Percentiles rank a stretch among this genome's conserved stretches.
Evolutionary conservation across 1,140 invertebrate species (phyloP).

Genomic region (Monochamus saltuarius): DNA sequence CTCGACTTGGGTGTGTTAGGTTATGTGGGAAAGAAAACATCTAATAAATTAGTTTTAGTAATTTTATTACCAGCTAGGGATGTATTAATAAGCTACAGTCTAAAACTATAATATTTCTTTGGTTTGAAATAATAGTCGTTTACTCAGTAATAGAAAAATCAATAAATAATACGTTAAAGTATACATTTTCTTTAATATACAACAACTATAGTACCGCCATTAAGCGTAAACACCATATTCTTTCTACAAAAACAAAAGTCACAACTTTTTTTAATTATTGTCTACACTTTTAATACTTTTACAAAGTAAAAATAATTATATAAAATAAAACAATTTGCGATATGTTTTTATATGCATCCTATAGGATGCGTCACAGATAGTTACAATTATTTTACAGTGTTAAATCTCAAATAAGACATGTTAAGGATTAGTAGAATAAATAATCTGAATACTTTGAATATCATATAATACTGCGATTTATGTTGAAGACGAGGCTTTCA

Average conservation of each 20-base stretch:
- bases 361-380: slow-evolving; percentile 36
- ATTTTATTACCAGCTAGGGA: slow-evolving; percentile 39
- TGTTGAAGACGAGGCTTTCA: not conserved
- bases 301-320: slow-evolving; percentile 30
- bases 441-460: slow-evolving; percentile 15
- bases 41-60: slow-evolving; percentile 22
- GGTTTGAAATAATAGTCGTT: slow-evolving; percentile 27
- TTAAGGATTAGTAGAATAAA: slow-evolving; percentile 16
- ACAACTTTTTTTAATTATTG: slow-evolving; percentile 41
- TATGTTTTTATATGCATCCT: slow-evolving; percentile 41
- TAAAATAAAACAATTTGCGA: slow-evolving; percentile 35
- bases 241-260: slow-evolving; percentile 32
- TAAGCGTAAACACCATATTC: slow-evolving; percentile 37
- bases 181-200: slow-evolving; percentile 30
- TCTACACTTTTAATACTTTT: slow-evolving; percentile 44
- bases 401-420: slow-evolving; percentile 1
- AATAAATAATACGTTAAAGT: slow-evolving; percentile 34
- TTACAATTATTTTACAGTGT: slow-evolving; percentile 1
- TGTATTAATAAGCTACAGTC: slow-evolving; percentile 40
- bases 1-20: too few species aligned
- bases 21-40: slow-evolving; percentile 2
- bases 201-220: slow-evolving; percentile 35
- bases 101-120: slow-evolving; percentile 44
- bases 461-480: slow-evolving; percentile 2
- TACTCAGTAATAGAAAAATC: slow-evolving; percentile 26